Evolutionary conservation across 2,113 vertebrate genomes (phyloP).

Genomic region (Casuarius casuarius): DNA sequence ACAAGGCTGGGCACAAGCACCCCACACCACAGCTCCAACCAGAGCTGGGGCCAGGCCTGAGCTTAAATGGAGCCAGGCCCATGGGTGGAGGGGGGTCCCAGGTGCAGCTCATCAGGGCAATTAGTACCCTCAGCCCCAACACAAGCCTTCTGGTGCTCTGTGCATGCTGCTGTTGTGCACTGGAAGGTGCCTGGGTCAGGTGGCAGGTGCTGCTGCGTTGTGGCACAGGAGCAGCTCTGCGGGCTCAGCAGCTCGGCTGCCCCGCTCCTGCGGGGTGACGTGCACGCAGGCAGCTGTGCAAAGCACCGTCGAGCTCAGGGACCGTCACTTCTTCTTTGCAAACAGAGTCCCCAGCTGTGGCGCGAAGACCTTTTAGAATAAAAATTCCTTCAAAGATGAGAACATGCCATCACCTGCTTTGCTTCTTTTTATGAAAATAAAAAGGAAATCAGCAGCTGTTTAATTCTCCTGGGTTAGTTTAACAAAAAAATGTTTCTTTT

Average conservation of each 20-base stretch:
- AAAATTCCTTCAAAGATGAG: not conserved
- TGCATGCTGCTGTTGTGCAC: too few relatives aligned
- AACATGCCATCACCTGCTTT: not conserved
- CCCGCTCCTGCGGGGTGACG: too few relatives aligned
- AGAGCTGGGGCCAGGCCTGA: rapidly evolving
- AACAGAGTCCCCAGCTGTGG: not conserved
- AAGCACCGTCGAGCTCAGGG: too few relatives aligned
- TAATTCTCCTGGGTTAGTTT: not conserved
- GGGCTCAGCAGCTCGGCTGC: too few relatives aligned
- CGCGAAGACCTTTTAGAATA: not conserved
- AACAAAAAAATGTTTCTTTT: not conserved
- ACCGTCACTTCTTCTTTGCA: rapidly evolving
- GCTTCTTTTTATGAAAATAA: not conserved
- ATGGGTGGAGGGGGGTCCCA: not conserved
- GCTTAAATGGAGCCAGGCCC: not conserved
- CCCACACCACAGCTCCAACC: rapidly evolving
- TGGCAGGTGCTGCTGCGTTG: too few relatives aligned
- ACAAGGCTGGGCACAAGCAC: rapidly evolving
- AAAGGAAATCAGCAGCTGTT: not conserved
- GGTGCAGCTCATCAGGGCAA: not conserved
- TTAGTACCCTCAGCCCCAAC: too few relatives aligned
- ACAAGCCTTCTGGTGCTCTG: too few relatives aligned
- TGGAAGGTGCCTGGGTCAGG: too few relatives aligned
- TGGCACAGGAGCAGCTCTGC: too few relatives aligned
- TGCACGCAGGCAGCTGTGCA: too few relatives aligned